Percentiles rank a stretch among this genome's conserved stretches.
Evolutionary conservation across 2,113 vertebrate genomes (phyloP).

Genomic region (Corythoichthys intestinalis): DNA sequence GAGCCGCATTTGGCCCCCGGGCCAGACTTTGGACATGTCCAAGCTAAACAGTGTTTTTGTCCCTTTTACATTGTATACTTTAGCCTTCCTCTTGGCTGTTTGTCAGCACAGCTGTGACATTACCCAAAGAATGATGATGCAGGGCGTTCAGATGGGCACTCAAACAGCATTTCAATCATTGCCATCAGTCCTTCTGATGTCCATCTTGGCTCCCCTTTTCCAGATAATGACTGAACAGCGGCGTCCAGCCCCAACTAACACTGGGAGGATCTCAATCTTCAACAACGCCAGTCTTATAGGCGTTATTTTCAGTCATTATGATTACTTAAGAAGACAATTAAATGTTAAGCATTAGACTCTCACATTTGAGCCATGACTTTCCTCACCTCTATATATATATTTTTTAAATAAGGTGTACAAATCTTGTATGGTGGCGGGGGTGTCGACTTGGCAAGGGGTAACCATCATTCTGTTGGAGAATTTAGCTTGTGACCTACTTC

Average conservation of each 20-base stretch:
- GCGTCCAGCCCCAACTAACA: neutral
- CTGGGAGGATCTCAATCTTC: neutral
- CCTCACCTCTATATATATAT: too few species aligned
- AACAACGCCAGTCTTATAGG: neutral
- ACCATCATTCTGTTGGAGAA: neutral
- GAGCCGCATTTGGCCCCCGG: too few species aligned
- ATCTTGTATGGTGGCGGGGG: neutral
- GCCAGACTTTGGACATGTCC: neutral
- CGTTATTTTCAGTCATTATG: neutral
- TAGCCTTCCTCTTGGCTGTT: conserved; percentile 23
- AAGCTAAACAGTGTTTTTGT: conserved; percentile 7
- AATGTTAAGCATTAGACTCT: neutral
- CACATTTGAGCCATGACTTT: neutral
- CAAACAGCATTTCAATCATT: conserved; percentile 19
- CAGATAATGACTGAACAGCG: conserved; percentile 3
- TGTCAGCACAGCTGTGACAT: conserved; percentile 46
- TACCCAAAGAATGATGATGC: conserved; percentile 22
- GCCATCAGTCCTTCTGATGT: conserved; percentile 7
- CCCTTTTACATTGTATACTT: conserved; percentile 4
- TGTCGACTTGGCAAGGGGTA: neutral
- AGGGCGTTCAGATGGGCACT: conserved; percentile 4
- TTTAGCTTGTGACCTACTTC: conserved; percentile 10
- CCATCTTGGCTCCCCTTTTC: neutral
- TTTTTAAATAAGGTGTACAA: neutral
- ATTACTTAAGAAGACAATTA: neutral